phyloP scores from a whole-genome alignment of 2,113 vertebrate species.

The Channa maculata region DNA sequence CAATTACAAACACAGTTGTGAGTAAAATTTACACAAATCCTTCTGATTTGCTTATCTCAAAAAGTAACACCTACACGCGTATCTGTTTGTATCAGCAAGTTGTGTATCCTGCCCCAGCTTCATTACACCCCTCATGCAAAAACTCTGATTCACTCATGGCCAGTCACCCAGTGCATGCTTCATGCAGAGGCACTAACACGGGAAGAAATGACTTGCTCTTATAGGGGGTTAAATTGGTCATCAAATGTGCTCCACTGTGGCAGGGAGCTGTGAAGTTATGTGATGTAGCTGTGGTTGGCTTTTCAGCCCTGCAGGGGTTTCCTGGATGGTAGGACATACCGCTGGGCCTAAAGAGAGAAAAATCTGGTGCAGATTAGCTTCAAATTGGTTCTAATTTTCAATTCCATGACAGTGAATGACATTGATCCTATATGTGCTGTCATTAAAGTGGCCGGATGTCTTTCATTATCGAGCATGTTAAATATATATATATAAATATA shows the following conservation, averaged over 20 bases:
- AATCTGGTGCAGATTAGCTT: slow-evolving; percentile 78
- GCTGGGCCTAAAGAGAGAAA: slow-evolving; percentile 41
- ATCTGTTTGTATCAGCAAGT: slow-evolving; percentile 59
- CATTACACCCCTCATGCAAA: slow-evolving; percentile 26
- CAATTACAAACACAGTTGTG: slow-evolving; percentile 14
- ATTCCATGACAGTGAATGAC: slow-evolving; percentile 74
- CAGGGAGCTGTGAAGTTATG: slow-evolving; percentile 47
- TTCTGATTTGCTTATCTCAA: slow-evolving; percentile 24
- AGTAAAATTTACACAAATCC: slow-evolving; percentile 14
- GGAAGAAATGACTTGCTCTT: slow-evolving; percentile 45
- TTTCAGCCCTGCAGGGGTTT: slow-evolving; percentile 46
- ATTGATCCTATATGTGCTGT: slow-evolving; percentile 67
- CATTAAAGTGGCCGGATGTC: slow-evolving; percentile 79
- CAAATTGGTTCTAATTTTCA: slow-evolving; percentile 77
- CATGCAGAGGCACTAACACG: slow-evolving; percentile 13
- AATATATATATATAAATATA: no score
- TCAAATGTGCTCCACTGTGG: slow-evolving; percentile 44
- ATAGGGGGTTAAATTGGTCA: slow-evolving; percentile 55
- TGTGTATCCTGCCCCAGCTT: slow-evolving; percentile 3
- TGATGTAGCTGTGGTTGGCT: slow-evolving; percentile 35
- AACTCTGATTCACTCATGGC: slow-evolving; percentile 44
- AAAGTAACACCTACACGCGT: slow-evolving; percentile 52
- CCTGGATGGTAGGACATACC: slow-evolving; percentile 47
- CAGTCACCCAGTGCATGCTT: neutral
- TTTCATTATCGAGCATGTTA: slow-evolving; percentile 67